phyloP scores from a whole-genome alignment of 2,888 invertebrate species.

The Heliconius hortense region DNA sequence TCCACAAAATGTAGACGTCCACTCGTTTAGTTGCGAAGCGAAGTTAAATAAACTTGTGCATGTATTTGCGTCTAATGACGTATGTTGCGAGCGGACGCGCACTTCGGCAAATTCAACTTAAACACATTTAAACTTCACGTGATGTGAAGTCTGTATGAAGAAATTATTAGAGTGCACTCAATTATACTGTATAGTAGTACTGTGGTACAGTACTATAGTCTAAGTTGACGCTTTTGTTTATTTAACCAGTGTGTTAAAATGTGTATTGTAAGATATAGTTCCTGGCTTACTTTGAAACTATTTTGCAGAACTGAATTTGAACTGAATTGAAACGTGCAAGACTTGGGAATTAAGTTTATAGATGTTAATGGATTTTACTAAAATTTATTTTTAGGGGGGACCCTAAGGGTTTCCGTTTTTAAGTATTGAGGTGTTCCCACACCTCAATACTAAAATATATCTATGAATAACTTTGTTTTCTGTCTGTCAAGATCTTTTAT shows the following conservation, averaged over 20 bases:
- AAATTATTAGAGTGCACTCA: slow-evolving; percentile 41
- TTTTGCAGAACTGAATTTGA: too few species aligned
- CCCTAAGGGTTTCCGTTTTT: too few species aligned
- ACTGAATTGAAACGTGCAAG: neutral
- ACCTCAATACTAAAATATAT: too few species aligned
- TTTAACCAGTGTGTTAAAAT: neutral
- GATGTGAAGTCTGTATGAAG: slow-evolving; percentile 57
- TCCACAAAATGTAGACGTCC: slow-evolving; percentile 21
- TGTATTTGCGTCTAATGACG: slow-evolving; percentile 67
- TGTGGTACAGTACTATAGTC: neutral
- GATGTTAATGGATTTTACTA: neutral
- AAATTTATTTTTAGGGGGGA: too few species aligned
- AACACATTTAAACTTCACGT: slow-evolving; percentile 59
- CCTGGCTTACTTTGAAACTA: neutral
- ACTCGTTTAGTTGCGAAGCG: slow-evolving; percentile 32
- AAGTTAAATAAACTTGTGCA: slow-evolving; percentile 67
- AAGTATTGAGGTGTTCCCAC: too few species aligned
- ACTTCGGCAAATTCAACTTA: slow-evolving; percentile 59
- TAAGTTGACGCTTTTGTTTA: neutral
- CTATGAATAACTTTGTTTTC: too few species aligned
- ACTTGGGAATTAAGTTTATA: neutral
- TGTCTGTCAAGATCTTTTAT: too few species aligned
- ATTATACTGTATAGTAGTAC: slow-evolving; percentile 8
- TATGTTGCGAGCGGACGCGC: slow-evolving; percentile 61
- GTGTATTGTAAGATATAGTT: neutral